Base-by-base conservation (phyloP, 2,888 invertebrate species). In the Cybosia mesomella region DNA sequence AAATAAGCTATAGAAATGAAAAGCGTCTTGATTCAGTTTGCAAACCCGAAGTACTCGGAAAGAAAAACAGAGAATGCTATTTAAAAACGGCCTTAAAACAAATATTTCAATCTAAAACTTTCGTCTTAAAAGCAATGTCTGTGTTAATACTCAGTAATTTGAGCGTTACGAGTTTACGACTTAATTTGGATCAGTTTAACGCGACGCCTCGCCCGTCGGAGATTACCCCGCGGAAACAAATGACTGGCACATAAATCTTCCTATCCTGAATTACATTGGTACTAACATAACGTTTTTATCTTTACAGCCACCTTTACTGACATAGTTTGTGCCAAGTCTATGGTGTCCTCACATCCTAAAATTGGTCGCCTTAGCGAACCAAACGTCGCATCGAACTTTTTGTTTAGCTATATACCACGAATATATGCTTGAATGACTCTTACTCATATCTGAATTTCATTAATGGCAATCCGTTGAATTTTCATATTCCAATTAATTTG, bases 121-220 rank as follows among this genome's bases (percentile, higher is more conserved):
- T 82, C 74, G 75, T 71, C 82, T 84, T 81, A 81, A 83, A 85
- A 87, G 87, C 84, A 82, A 88, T 84, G 89, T 84, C 86, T 82
- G 86, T 83, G 87, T 89, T 91, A 92, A 91, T 90, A 90, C 86
- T 85, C 83, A 86, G 91, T 92, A 92, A 92, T 92, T 92, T 90
- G 88, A 87, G 87, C 87, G 89, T 88, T 89, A 87, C 87, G 87
- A 92, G 90, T 93, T 93, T 92, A 94, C 92, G 92, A 90, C 92
- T 94, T 93, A 92, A 94, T 94, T 94, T 92, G 87, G 87, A 90
- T 93, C 93, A 93, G 92, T 92, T 91, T 89, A 90, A 87, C 88
- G 86, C 86, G 87, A 86, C 86, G 87, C 88, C 87, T 87, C 88
- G 74, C 70, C 76, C 76, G 81, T 78, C 75, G 85, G 85, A 91